Evolutionary conservation across 2,888 invertebrate species (phyloP).

Genomic region (Epirrhoe alternata): DNA sequence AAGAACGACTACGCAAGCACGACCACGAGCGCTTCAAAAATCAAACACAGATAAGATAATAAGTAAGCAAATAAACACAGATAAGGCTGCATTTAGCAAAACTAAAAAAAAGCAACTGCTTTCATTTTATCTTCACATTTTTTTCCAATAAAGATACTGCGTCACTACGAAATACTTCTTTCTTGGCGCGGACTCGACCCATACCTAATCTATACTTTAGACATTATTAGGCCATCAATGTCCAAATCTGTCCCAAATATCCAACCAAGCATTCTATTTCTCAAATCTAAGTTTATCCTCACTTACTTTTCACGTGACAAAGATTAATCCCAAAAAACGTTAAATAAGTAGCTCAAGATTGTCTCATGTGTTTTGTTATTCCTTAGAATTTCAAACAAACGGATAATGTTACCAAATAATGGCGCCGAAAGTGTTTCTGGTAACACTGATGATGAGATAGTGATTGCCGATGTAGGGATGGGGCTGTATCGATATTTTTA

Average conservation of each 20-base stretch:
- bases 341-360: slow-evolving; percentile 38
- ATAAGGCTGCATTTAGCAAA: too few species aligned
- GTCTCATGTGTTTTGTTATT: slow-evolving; percentile 42
- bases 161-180: neutral
- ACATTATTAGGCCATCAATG: neutral
- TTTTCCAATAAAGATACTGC: too few species aligned
- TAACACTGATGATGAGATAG: slow-evolving; percentile 59
- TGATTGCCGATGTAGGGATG: slow-evolving; percentile 35
- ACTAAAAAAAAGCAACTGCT: too few species aligned
- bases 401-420: slow-evolving; percentile 66
- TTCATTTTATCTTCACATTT: too few species aligned
- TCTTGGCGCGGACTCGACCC: neutral
- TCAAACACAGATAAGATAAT: too few species aligned
- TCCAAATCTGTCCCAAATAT: slow-evolving; percentile 25
- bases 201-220: neutral
- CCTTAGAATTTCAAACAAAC: slow-evolving; percentile 49
- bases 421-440: slow-evolving; percentile 64
- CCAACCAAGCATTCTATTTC: slow-evolving; percentile 33
- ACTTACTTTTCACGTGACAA: slow-evolving; percentile 35
- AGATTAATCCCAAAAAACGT: slow-evolving; percentile 42
- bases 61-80: too few species aligned
- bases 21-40: too few species aligned
- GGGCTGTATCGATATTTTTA: slow-evolving; percentile 21
- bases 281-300: slow-evolving; percentile 16
- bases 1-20: too few species aligned